phyloP scores from a whole-genome alignment of 1,140 invertebrate genomes.

The Aricia agestis region DNA sequence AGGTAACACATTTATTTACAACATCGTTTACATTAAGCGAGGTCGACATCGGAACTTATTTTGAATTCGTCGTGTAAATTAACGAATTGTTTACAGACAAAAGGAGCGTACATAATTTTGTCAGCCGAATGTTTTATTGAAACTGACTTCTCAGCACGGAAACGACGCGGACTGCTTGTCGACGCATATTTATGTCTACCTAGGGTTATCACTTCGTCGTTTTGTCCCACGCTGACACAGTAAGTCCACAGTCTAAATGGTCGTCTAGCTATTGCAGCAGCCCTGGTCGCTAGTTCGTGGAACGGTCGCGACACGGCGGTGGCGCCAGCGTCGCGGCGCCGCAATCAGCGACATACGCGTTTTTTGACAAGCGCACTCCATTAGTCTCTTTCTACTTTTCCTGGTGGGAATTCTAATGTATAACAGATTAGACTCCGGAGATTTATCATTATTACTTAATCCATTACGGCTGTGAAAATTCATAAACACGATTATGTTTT shows the following conservation, averaged over 20 bases:
- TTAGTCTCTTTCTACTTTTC: constrained; percentile 23
- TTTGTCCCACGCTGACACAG: background rate
- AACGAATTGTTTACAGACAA: constrained; percentile 8
- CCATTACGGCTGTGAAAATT: background rate
- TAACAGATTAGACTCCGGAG: background rate
- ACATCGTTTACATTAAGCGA: constrained; percentile 3
- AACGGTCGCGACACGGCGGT: constrained; percentile 41
- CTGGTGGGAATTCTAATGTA: background rate
- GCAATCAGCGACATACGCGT: constrained; percentile 37
- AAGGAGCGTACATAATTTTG: constrained; percentile 10
- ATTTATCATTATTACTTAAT: background rate
- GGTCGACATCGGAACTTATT: background rate
- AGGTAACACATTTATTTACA: background rate
- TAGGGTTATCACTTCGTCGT: background rate
- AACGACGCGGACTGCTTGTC: constrained; percentile 30
- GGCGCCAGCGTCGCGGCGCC: constrained; percentile 60
- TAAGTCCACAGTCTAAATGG: background rate
- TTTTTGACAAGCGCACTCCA: constrained; percentile 27
- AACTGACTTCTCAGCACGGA: constrained; percentile 16
- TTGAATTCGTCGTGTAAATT: constrained; percentile 1
- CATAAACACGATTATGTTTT: background rate
- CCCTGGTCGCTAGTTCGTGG: constrained; percentile 55
- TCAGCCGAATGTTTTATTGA: constrained; percentile 11
- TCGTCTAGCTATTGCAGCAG: background rate
- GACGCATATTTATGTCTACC: constrained; percentile 36